These are phyloP conservation scores for Lasioglossum figueresi DNA, from an alignment of 2,888 invertebrate species.

Conservation along the genomic window DNA sequence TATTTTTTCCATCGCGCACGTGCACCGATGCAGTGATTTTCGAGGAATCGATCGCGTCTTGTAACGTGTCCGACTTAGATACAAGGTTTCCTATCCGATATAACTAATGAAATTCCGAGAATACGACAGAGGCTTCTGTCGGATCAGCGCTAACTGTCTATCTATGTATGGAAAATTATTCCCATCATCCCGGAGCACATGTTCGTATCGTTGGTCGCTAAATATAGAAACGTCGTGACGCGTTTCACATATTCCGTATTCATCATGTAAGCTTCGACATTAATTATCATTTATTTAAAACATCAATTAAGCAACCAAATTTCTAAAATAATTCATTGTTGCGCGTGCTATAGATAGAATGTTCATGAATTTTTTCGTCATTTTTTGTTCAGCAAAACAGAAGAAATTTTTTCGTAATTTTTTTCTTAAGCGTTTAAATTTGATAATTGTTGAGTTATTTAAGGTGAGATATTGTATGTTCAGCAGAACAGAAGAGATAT, in stretches of 20 bases:
- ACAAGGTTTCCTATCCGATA: conserved; percentile 67
- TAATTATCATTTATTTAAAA: no score
- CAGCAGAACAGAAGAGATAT: no score
- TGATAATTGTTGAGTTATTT: no score
- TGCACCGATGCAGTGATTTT: conserved; percentile 8
- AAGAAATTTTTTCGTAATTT: no score
- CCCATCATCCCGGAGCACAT: background rate
- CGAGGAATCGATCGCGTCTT: background rate
- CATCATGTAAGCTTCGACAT: background rate
- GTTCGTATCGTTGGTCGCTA: background rate
- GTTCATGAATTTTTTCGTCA: no score
- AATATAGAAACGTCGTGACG: background rate
- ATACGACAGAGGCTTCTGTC: conserved; percentile 63
- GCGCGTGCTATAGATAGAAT: no score
- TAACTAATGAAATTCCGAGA: conserved; percentile 69
- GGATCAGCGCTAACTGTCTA: conserved; percentile 38
- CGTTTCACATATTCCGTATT: background rate
- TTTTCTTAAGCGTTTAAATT: no score
- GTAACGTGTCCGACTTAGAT: conserved; percentile 17
- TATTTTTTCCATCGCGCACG: background rate
- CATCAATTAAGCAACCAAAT: no score
- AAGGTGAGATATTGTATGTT: no score
- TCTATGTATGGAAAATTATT: background rate
- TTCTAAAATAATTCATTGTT: no score
- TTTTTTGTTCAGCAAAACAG: no score